Conservation (phyloP, 2,888 invertebrate species). For the Trypoxylon attenuatum region DNA sequence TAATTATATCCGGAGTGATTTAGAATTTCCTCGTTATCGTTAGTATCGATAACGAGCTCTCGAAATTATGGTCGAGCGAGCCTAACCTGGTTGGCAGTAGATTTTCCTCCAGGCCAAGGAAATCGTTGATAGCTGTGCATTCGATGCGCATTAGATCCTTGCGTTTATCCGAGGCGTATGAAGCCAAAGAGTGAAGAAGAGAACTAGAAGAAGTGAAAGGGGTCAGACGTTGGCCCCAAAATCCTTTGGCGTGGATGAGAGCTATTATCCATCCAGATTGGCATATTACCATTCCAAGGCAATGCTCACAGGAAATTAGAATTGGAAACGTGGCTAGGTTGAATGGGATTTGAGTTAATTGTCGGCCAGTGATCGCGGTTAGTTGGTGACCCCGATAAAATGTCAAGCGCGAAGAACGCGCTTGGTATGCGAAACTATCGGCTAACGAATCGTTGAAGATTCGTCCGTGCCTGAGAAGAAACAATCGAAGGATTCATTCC, state of each 20-base stretch:
- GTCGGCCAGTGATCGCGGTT: conserved; percentile 2
- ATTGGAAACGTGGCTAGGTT: conserved; percentile 14
- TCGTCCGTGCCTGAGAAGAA: neutral
- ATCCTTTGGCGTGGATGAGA: too few species aligned
- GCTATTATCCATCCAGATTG: too few species aligned
- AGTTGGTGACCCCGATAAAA: conserved; percentile 30
- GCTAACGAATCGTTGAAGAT: neutral
- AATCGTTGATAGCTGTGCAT: neutral
- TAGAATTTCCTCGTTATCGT: conserved; percentile 35
- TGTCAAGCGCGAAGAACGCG: neutral
- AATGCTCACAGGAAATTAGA: conserved; percentile 20
- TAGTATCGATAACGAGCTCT: conserved; percentile 38
- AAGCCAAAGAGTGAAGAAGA: too few species aligned
- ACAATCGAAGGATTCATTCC: conserved; percentile 26
- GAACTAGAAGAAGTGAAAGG: too few species aligned
- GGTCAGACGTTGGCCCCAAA: too few species aligned
- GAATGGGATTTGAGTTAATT: conserved; percentile 19
- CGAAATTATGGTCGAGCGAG: conserved; percentile 31
- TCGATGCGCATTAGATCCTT: neutral
- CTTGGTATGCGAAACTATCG: neutral
- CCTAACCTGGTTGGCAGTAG: conserved; percentile 28
- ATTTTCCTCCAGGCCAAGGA: neutral
- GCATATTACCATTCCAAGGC: too few species aligned
- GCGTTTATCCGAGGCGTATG: too few species aligned
- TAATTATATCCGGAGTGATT: conserved; percentile 38